Evolutionary conservation across 2,888 invertebrate genomes (phyloP).

Genomic region (Dione juno): DNA sequence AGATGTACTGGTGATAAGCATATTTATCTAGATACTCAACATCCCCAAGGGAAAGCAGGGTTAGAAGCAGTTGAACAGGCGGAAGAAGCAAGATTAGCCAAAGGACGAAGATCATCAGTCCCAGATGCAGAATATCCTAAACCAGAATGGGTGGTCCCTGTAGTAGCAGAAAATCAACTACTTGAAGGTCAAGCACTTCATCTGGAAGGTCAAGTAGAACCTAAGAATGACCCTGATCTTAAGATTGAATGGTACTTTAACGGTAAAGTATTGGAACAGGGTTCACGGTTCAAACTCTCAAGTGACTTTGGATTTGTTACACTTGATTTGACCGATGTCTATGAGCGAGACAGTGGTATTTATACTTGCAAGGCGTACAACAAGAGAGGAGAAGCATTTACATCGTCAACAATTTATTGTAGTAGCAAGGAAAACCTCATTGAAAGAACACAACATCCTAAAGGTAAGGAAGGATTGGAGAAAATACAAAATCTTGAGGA

Average conservation of each 20-base stretch:
- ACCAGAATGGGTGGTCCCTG: slow-evolving; percentile 93
- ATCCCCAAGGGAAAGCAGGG: slow-evolving; percentile 96
- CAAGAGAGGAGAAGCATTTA: slow-evolving; percentile 94
- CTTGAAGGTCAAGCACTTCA: slow-evolving; percentile 93
- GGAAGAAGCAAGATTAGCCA: slow-evolving; percentile 91
- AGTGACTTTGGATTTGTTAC: slow-evolving; percentile 98
- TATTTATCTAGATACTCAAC: slow-evolving; percentile 95
- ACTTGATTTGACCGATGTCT: slow-evolving; percentile 94
- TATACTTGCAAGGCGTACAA: slow-evolving; percentile 96
- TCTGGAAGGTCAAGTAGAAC: slow-evolving; percentile 97
- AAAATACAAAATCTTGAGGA: slow-evolving; percentile 96
- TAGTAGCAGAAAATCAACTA: slow-evolving; percentile 90
- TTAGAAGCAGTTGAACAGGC: slow-evolving; percentile 94
- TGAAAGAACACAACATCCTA: slow-evolving; percentile 96
- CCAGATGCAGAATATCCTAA: slow-evolving; percentile 91
- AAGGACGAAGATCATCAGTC: slow-evolving; percentile 86
- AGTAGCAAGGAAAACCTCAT: slow-evolving; percentile 91
- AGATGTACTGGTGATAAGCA: slow-evolving; percentile 91
- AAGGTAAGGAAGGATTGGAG: slow-evolving; percentile 95
- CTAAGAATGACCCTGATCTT: slow-evolving; percentile 95
- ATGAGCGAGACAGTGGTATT: slow-evolving; percentile 96
- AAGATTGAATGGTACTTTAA: slow-evolving; percentile 98
- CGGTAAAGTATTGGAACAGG: slow-evolving; percentile 93
- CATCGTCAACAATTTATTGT: slow-evolving; percentile 94
- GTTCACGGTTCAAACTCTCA: slow-evolving; percentile 94